Base-by-base conservation (phyloP, 2,797 vertebrate species). In the Streptopelia turtur region DNA sequence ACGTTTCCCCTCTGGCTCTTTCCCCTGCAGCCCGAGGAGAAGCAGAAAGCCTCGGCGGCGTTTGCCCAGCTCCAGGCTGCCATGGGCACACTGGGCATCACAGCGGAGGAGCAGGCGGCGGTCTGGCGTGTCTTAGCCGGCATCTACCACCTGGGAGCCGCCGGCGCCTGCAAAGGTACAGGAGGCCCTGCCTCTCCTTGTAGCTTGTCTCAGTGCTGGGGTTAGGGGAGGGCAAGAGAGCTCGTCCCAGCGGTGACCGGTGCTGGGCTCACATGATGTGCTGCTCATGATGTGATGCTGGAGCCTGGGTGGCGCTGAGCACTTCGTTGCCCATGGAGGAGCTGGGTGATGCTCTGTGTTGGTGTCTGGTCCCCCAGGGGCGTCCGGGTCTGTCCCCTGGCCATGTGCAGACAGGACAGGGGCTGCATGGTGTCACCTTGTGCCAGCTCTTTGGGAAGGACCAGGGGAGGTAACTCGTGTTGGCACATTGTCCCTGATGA, bases 61-160 rank as follows among this genome's bases (percentile, higher is more conserved):
- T 99, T 99, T 43, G 86, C 98, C 84, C 98, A 98, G 97, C 98
- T 99, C 49, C 98, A 95, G 94, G 96, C 95, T 5, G 99, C 99
- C 97, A 98, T 99, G 99, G 98, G 97, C 95, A 98, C 87, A 0
- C 97, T 99, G 96, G 98, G 98, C 80, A 98, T 99, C 97, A 96
- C 95, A 0, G 59, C 94, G 0, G 88, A 98, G 3, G 99, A 99
- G 97, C 99, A 99, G 97, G 97, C 72, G 12, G 99, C 98, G 5
- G 87, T 99, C 57, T 99, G 99, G 99, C 98, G 98, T 2, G 92
- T 99, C 68, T 89, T 99, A 97, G 99, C 99, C 0, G 98, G 97
- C 47, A 99, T 99, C 90, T 99, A 99, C 97, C 99, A 99, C 97
- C 98, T 99, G 39, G 99, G 99, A n/a, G 98, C 96, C 0, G 99